Percentiles rank a stretch among this genome's conserved stretches.
These are phyloP conservation scores for Odobenus rosmarus DNA, from an alignment of 2,113 vertebrate species.

Conservation along the genomic window DNA sequence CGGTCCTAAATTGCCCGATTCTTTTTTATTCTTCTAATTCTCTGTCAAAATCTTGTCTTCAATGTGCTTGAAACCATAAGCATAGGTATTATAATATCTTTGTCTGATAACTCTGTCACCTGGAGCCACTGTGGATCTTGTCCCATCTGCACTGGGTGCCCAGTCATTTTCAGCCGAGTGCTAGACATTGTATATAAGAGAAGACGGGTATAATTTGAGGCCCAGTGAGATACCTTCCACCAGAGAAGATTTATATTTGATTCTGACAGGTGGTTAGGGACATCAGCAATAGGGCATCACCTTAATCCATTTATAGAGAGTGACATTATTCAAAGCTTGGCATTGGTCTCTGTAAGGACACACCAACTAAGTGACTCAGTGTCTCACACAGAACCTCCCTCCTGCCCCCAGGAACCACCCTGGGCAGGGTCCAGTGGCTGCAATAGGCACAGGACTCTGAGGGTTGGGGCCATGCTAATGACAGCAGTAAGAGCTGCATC, in stretches of 20 bases:
- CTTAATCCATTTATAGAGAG: neutral
- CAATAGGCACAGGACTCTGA: neutral
- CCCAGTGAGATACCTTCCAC: neutral
- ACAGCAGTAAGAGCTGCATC: too few species aligned
- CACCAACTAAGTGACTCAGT: too few species aligned
- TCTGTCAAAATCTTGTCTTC: neutral
- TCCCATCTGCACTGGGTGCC: neutral
- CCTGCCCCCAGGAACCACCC: neutral
- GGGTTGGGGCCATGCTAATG: neutral
- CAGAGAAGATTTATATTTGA: neutral
- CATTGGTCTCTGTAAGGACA: too few species aligned
- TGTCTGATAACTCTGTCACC: too few species aligned
- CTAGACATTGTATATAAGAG: neutral
- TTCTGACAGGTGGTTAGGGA: neutral
- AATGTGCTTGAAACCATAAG: neutral
- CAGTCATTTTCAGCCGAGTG: neutral
- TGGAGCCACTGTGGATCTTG: neutral
- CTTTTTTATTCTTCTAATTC: neutral
- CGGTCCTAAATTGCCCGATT: neutral
- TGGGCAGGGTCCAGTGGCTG: neutral
- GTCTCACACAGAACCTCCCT: neutral
- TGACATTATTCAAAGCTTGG: neutral
- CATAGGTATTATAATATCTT: fast-evolving
- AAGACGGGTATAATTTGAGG: neutral
- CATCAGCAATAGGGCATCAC: neutral